Base-by-base conservation (phyloP, 2,113 vertebrate species). In the Atrichornis clamosus region DNA sequence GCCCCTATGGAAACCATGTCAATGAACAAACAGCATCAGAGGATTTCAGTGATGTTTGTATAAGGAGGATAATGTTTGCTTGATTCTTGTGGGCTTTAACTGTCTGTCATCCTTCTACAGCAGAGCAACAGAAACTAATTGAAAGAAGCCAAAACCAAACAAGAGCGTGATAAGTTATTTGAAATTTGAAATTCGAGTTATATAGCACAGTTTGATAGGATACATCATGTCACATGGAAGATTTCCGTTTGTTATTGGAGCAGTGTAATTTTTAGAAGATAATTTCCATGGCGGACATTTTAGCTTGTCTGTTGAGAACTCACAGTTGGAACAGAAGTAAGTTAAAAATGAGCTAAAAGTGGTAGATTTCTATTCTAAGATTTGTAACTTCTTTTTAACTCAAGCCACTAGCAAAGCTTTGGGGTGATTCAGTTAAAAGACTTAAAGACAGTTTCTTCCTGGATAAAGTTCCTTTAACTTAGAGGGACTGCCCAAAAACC, bases 31-130 rank as follows among this genome's bases (percentile, higher is more conserved):
- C 68, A 94, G 73, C 60, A 75, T 92, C 90, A 42, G 88, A 96
- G 92, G 79, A 86, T 93, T 95, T 93, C 62, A 87, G 90, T 63
- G 58, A 73, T 96, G 95, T 94, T 97, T 96, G 75, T 90, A 88
- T 74, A 95, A 93, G 72, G 60, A 93, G 76, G 28, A 89, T 93
- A 74, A 90, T 89, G 64, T 97, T 96, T 96, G 44, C 92, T 81
- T 96, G 63, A 77, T 92, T 90, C 82, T 88, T 86, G 81, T 6
- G 1, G 70, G 87, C 50, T 95, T 94, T 93, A 86, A 49, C 68
- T 88, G 83, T 28, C 95, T 96, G 75, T 69, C 92, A 90, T 94
- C 60, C 47, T 83, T 52, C 63, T 60, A 35, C 41, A 75, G 83
- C 44, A 92, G 84, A 88, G 85, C 39, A 95, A 86, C 60, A 94